Percentiles rank a stretch among this genome's conserved stretches.
Conservation (phyloP, 2,888 invertebrate genomes). For the Aproaerema taeniolella region DNA sequence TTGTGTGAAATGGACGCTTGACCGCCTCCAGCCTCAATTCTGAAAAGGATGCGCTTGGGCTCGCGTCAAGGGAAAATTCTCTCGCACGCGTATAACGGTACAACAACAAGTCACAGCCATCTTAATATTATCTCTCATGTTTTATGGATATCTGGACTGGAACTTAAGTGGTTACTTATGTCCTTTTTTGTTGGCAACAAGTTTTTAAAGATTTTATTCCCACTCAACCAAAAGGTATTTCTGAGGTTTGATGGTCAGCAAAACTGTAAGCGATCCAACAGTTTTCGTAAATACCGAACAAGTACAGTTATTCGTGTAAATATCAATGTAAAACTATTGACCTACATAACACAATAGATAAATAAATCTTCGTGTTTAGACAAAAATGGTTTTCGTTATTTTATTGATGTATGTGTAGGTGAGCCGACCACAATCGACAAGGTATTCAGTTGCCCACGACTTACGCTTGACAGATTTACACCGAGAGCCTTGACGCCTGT, state of each 20-base stretch:
- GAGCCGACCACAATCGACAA: background rate
- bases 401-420: slow-evolving; percentile 26
- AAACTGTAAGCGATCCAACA: too few species aligned
- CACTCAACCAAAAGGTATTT: too few species aligned
- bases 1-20: slow-evolving; percentile 42
- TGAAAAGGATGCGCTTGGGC: slow-evolving; percentile 31
- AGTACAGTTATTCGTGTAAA: too few species aligned
- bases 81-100: background rate
- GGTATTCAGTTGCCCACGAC: background rate
- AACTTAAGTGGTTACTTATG: too few species aligned
- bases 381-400: slow-evolving; percentile 45
- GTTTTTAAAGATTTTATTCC: too few species aligned
- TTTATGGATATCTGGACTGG: too few species aligned
- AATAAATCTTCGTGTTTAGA: slow-evolving; percentile 60
- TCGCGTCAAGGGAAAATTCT: slow-evolving; percentile 24
- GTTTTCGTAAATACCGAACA: too few species aligned
- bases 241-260: too few species aligned
- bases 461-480: slow-evolving; percentile 7
- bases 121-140: too few species aligned
- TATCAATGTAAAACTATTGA: slow-evolving; percentile 53
- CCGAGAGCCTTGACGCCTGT: slow-evolving; percentile 2
- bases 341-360: slow-evolving; percentile 59
- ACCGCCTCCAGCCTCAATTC: slow-evolving; percentile 25
- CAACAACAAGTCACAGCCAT: too few species aligned
- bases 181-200: too few species aligned